A percentile compares a stretch with the other conserved stretches of the same genome.
phyloP scores from a whole-genome alignment of 2,888 invertebrate species.

The Pseudanteris insignis region DNA sequence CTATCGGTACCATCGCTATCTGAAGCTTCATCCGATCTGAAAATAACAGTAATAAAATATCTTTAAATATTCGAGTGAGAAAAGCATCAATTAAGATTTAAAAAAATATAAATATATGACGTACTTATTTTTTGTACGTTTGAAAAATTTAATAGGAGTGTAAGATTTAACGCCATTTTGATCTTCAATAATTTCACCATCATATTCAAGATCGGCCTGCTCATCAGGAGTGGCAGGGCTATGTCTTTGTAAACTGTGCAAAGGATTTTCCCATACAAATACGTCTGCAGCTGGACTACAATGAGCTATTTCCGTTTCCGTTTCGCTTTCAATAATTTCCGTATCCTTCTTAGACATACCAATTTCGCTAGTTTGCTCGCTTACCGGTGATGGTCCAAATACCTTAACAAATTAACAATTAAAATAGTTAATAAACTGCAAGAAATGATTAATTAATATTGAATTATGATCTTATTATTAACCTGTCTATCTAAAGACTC shows the following conservation, averaged over 20 bases:
- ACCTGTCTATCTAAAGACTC: slow-evolving; percentile 85
- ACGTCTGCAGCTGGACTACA: slow-evolving; percentile 70
- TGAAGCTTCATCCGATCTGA: slow-evolving; percentile 61
- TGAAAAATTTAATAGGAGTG: slow-evolving; percentile 74
- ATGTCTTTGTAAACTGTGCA: slow-evolving; percentile 68
- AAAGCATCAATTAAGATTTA: too few species aligned
- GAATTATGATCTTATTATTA: too few species aligned
- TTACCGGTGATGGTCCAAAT: slow-evolving; percentile 71
- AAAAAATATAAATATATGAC: background rate
- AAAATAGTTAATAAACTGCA: background rate
- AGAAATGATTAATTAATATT: background rate
- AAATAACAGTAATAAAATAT: too few species aligned
- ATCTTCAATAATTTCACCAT: slow-evolving; percentile 73
- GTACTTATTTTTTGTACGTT: slow-evolving; percentile 49
- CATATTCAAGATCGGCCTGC: slow-evolving; percentile 76
- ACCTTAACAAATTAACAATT: too few species aligned
- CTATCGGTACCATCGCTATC: slow-evolving; percentile 63
- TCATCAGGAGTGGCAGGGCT: slow-evolving; percentile 76
- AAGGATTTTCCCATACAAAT: slow-evolving; percentile 83
- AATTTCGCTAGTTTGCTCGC: slow-evolving; percentile 58
- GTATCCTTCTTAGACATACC: slow-evolving; percentile 54
- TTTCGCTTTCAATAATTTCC: slow-evolving; percentile 58
- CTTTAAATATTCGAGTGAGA: too few species aligned
- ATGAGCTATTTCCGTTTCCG: slow-evolving; percentile 68
- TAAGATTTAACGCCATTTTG: slow-evolving; percentile 74